These are phyloP conservation scores for Phyllostomus discolor DNA, from an alignment of 2,113 vertebrate species.

Conservation along the genomic window DNA sequence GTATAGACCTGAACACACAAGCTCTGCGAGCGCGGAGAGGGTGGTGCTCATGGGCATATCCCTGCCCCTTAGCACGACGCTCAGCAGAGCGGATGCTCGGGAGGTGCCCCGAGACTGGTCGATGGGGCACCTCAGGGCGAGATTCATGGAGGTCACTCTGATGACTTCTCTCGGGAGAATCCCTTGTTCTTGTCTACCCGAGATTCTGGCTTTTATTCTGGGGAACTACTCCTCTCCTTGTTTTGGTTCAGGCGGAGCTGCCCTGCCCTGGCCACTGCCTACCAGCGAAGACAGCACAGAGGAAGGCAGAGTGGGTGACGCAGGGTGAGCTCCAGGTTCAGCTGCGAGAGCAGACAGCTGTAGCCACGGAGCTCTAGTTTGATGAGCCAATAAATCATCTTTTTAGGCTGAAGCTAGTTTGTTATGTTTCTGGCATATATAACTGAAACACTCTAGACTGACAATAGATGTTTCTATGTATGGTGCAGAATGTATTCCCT, in stretches of 20 bases:
- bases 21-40: background rate
- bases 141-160: background rate
- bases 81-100: background rate
- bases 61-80: background rate
- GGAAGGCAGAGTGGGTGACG: background rate
- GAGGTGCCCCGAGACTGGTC: background rate
- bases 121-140: background rate
- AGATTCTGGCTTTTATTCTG: background rate
- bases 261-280: background rate
- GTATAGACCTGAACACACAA: background rate
- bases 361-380: background rate
- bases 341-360: background rate
- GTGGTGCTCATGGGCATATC: background rate
- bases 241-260: background rate
- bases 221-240: background rate
- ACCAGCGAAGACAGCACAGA: rapidly evolving
- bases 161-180: background rate
- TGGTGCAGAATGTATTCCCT: background rate
- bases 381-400: background rate
- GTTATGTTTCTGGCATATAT: background rate
- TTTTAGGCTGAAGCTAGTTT: background rate
- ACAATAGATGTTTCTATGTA: background rate
- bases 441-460: background rate
- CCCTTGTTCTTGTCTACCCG: background rate
- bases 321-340: background rate